phyloP scores from a whole-genome alignment of 2,113 vertebrate genomes.

The Willisornis vidua region DNA sequence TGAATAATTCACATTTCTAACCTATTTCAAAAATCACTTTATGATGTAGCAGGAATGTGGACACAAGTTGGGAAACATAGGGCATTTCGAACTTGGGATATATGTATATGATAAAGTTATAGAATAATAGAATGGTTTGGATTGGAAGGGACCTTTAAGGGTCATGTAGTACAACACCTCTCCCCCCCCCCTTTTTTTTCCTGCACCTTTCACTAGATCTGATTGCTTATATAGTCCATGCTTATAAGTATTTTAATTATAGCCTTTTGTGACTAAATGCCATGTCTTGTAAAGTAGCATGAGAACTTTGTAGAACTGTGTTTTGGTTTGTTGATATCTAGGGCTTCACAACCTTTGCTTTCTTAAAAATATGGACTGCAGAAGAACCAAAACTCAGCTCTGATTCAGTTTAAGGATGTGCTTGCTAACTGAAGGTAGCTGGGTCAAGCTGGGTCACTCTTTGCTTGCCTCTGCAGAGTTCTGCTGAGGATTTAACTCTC shows the following conservation, averaged over 20 bases:
- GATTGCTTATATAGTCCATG: background rate
- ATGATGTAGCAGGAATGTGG: background rate
- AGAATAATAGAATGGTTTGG: background rate
- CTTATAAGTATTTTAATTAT: background rate
- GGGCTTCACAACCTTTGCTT: background rate
- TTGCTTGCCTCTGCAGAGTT: background rate
- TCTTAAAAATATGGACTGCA: background rate
- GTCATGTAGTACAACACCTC: background rate
- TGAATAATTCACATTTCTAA: background rate
- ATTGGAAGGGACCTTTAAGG: background rate
- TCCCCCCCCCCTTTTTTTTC: background rate
- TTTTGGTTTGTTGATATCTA: background rate
- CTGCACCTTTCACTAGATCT: background rate
- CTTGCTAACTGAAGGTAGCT: background rate
- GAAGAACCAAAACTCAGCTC: background rate
- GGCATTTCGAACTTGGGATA: background rate
- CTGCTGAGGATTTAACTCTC: background rate
- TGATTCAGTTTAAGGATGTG: background rate
- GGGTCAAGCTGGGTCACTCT: background rate
- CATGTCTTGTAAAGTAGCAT: background rate
- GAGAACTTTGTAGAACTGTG: background rate
- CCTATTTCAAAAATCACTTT: background rate
- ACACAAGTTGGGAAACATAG: background rate
- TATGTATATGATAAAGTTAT: background rate
- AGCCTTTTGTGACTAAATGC: background rate